Percentiles rank a stretch among this genome's conserved stretches.
phyloP scores from a whole-genome alignment of 2,888 invertebrate genomes.

The Artemia sinica region DNA sequence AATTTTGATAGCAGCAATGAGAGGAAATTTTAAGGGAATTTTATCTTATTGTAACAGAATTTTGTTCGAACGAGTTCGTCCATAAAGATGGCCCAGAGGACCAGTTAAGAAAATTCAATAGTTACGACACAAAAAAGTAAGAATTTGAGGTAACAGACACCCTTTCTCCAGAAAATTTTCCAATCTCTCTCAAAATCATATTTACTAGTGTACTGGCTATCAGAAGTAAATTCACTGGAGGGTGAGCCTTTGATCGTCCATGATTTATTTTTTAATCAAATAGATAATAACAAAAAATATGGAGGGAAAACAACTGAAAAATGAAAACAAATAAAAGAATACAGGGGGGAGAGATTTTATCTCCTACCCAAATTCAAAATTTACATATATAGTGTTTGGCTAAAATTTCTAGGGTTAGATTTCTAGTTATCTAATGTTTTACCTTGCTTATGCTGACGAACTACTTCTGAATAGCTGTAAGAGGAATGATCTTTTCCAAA shows the following conservation, averaged over 20 bases:
- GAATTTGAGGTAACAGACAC: no score
- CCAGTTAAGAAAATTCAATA: no score
- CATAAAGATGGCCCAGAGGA: no score
- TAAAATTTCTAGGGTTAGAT: background rate
- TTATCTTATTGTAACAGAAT: no score
- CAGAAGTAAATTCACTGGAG: no score
- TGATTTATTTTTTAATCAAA: background rate
- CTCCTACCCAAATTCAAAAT: background rate
- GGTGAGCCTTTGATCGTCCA: background rate
- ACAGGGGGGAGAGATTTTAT: background rate
- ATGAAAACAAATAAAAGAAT: constrained; percentile 9
- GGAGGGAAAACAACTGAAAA: constrained; percentile 25
- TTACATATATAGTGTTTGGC: background rate
- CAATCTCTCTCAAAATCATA: no score
- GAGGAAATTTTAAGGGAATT: background rate
- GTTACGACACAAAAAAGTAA: no score
- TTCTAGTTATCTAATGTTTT: background rate
- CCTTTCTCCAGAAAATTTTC: no score
- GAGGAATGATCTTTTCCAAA: no score
- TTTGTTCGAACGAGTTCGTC: no score
- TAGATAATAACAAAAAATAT: background rate
- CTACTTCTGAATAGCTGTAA: no score
- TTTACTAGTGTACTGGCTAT: no score
- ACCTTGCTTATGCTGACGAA: background rate
- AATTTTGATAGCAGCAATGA: background rate